Conservation (phyloP, 2,888 invertebrate species). For the Cynaeus angustus region DNA sequence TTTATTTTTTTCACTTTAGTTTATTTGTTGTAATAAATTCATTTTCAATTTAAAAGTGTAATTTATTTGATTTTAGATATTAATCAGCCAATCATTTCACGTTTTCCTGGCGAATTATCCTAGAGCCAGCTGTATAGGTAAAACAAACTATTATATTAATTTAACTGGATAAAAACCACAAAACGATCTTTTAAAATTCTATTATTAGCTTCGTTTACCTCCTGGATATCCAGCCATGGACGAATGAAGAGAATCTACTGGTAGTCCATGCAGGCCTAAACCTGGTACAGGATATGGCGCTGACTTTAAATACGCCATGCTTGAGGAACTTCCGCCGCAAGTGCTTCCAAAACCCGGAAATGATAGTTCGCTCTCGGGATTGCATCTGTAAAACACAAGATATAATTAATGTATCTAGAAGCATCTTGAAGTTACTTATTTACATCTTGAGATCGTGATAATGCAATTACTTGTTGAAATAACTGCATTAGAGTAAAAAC, state of each 20-base stretch:
- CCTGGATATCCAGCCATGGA: slow-evolving; percentile 79
- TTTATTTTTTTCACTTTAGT: slow-evolving; percentile 40
- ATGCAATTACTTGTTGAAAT: too few species aligned
- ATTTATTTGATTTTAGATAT: background rate
- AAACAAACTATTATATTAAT: too few species aligned
- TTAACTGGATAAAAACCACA: too few species aligned
- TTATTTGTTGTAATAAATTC: slow-evolving; percentile 14
- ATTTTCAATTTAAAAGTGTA: slow-evolving; percentile 7
- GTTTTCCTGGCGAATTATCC: too few species aligned
- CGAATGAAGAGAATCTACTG: slow-evolving; percentile 79
- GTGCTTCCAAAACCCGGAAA: slow-evolving; percentile 76
- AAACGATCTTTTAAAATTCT: too few species aligned
- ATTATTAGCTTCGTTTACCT: slow-evolving; percentile 66
- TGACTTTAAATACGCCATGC: slow-evolving; percentile 76
- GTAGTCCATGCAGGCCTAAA: slow-evolving; percentile 74
- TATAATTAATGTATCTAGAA: background rate
- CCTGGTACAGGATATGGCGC: slow-evolving; percentile 76
- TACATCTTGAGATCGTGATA: too few species aligned
- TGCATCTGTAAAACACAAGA: slow-evolving; percentile 70
- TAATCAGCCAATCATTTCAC: background rate
- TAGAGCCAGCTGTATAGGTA: too few species aligned
- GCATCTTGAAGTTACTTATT: too few species aligned
- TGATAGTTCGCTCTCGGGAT: slow-evolving; percentile 75
- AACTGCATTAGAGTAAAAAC: too few species aligned
- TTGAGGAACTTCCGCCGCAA: slow-evolving; percentile 74